phyloP scores from a whole-genome alignment of 2,888 invertebrate genomes.

The Yponomeuta malinellus region DNA sequence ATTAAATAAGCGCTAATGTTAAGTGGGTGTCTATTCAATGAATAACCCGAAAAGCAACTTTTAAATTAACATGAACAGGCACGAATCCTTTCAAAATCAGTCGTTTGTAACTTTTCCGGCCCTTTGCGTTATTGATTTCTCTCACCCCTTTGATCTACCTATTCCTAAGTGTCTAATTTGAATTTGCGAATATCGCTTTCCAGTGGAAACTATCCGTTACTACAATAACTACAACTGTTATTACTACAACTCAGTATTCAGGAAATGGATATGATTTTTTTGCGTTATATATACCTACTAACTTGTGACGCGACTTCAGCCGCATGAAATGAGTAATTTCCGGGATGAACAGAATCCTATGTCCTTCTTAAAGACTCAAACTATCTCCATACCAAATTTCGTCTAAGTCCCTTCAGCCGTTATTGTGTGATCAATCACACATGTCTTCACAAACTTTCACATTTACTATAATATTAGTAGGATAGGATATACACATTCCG shows the following conservation, averaged over 20 bases:
- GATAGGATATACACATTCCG: too few species aligned
- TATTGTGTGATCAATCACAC: too few species aligned
- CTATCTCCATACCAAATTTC: too few species aligned
- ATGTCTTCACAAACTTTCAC: too few species aligned
- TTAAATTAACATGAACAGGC: conserved; percentile 54
- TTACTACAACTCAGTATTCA: not conserved
- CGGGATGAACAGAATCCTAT: too few species aligned
- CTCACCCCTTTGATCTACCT: conserved; percentile 46
- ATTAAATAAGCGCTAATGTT: not conserved
- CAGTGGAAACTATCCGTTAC: not conserved
- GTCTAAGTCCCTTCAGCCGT: too few species aligned
- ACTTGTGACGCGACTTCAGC: not conserved
- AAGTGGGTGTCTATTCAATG: not conserved
- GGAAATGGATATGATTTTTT: not conserved
- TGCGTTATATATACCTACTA: not conserved
- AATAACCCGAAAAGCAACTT: conserved; percentile 36
- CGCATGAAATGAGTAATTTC: too few species aligned
- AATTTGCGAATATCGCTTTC: not conserved
- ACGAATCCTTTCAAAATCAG: conserved; percentile 48
- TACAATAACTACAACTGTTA: not conserved
- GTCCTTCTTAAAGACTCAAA: too few species aligned
- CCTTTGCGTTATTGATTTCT: conserved; percentile 55
- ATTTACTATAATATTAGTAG: too few species aligned
- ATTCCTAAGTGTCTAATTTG: not conserved
- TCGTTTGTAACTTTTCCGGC: conserved; percentile 54